Base-by-base conservation (phyloP, 2,113 vertebrate genomes). In the Alligator mississippiensis region DNA sequence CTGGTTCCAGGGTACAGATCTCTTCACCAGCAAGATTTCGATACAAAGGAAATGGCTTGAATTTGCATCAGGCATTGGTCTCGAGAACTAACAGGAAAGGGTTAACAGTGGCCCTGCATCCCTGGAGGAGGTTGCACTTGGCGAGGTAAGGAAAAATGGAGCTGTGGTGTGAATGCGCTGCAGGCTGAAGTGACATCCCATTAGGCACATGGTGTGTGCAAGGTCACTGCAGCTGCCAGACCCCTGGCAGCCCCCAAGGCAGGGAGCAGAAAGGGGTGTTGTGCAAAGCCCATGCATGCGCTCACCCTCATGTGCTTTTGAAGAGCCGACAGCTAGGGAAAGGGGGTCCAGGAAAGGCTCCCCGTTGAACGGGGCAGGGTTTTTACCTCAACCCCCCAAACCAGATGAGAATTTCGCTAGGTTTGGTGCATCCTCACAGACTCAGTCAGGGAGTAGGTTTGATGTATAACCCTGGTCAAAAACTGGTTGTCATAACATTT, bases 161-260 rank as follows among this genome's bases (percentile, higher is more conserved):
- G 87, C 66, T 88, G 82, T 76, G 59, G 58, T n/a, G 22, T 92
- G 92, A 94, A 92, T 90, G 84, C 89, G 72, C 74, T 84, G 24
- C 85, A 68, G 38, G 88, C 85, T 86, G 82, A 92, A 91, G 87
- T 88, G 90, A 82, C 84, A 90, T 91, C 77, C 59, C 58, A 89
- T 77, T 90, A 91, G 57, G 17, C 9, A 62, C n/a, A 66, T 47
- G 95, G 94, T 19, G 0, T 87, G 87, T 76, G 72, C 10, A 19
- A 79, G 72, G 87, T 14, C 66, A 77, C 76, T 86, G 79, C 3
- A 38, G 77, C 47, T 21, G 30, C 62, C 77, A 77, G 79, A 30
- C 8, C 5, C 38, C 25, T 74, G 72, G 80, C 77, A 64, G 47
- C 34, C 30, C 24, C 27, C 84, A 88, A 9, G 47, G 21, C 74